Conservation (phyloP, 1,140 invertebrate species). For the Cydia fagiglandana region DNA sequence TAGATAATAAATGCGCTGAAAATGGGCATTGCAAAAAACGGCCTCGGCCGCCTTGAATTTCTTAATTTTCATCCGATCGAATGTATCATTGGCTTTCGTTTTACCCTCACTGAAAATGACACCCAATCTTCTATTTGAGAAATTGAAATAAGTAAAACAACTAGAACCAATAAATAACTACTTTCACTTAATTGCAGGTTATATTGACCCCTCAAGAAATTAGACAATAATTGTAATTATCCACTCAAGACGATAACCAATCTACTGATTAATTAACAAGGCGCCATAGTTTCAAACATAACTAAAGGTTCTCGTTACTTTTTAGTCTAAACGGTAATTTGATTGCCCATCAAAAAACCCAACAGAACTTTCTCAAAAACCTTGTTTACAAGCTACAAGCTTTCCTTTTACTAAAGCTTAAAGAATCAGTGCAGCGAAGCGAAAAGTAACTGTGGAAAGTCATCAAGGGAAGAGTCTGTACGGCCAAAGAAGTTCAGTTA, state of each 20-base stretch:
- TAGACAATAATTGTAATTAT: neutral
- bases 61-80: no score
- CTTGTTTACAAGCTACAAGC: slow-evolving; percentile 30
- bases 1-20: no score
- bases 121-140: no score
- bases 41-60: no score
- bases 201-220: neutral
- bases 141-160: no score
- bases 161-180: no score
- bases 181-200: neutral
- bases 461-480: slow-evolving; percentile 41
- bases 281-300: neutral
- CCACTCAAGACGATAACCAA: neutral
- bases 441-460: slow-evolving; percentile 24
- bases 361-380: slow-evolving; percentile 32
- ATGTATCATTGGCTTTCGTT: no score
- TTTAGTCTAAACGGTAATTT: neutral
- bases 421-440: slow-evolving; percentile 30
- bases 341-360: slow-evolving; percentile 19
- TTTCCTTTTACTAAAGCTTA: slow-evolving; percentile 32
- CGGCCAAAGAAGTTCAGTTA: slow-evolving; percentile 53
- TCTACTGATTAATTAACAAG: neutral
- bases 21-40: no score
- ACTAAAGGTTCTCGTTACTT: neutral
- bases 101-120: no score